A percentile compares a stretch with the other conserved stretches of the same genome.
These are phyloP conservation scores for Salticus scenicus DNA, from an alignment of 2,888 invertebrate species.

Conservation along the genomic window DNA sequence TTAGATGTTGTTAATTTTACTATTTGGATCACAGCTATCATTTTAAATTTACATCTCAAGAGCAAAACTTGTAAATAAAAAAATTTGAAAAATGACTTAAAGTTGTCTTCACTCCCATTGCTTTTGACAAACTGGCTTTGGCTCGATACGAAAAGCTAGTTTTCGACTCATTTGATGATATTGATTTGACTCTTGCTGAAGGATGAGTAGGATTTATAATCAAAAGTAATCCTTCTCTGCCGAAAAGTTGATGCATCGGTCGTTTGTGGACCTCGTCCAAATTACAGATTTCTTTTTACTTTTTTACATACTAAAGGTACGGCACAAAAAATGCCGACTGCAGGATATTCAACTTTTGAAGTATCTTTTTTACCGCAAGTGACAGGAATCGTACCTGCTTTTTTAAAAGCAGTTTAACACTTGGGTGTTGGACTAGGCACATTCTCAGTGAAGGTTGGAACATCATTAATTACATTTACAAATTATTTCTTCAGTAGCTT, in stretches of 20 bases:
- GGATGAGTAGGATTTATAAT: slow-evolving; percentile 47
- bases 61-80: slow-evolving; percentile 8
- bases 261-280: slow-evolving; percentile 45
- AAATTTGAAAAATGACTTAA: slow-evolving; percentile 44
- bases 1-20: too few relatives aligned
- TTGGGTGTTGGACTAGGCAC: background rate
- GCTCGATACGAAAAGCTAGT: slow-evolving; percentile 44
- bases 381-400: background rate
- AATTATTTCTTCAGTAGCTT: background rate
- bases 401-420: background rate
- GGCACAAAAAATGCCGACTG: background rate
- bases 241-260: slow-evolving; percentile 55
- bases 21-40: too few relatives aligned
- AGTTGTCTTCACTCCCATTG: slow-evolving; percentile 62
- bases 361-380: background rate
- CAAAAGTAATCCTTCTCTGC: slow-evolving; percentile 55
- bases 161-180: slow-evolving; percentile 57
- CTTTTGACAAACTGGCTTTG: slow-evolving; percentile 45
- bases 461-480: slow-evolving; percentile 10
- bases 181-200: slow-evolving; percentile 59
- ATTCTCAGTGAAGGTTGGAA: background rate
- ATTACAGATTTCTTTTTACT: slow-evolving; percentile 1
- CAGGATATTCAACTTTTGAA: background rate
- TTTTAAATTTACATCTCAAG: too few relatives aligned
- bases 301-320: background rate